Conservation (phyloP, 2,113 vertebrate genomes). For the Dicrurus megarhynchus region DNA sequence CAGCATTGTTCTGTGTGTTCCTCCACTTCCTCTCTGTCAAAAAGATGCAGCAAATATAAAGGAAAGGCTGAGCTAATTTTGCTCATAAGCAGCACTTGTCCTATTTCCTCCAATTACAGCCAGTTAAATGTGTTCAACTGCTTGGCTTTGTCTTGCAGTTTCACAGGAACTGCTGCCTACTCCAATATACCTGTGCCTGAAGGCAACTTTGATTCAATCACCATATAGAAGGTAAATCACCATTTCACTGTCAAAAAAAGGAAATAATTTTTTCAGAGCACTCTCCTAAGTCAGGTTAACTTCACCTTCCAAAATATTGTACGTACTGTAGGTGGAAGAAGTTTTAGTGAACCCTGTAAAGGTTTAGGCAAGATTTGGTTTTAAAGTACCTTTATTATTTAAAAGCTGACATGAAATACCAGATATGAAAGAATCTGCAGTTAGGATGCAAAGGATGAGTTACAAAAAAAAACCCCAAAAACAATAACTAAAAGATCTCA, state of each 20-base stretch:
- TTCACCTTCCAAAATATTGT: neutral
- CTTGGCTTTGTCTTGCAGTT: neutral
- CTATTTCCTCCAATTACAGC: neutral
- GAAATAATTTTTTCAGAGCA: neutral
- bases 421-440: neutral
- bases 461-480: accelerated
- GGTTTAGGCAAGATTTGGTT: neutral
- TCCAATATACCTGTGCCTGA: neutral
- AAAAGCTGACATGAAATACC: neutral
- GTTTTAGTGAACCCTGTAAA: neutral
- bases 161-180: neutral
- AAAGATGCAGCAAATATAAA: neutral
- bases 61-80: neutral
- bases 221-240: neutral
- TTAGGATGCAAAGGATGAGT: neutral
- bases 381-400: neutral
- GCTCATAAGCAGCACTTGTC: neutral
- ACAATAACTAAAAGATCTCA: neutral
- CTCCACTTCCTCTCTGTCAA: neutral
- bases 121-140: neutral
- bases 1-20: neutral
- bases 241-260: neutral
- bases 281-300: neutral
- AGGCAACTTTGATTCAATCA: neutral
- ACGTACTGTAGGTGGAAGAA: neutral